These are phyloP conservation scores for Notiomystis cincta DNA, from an alignment of 2,113 vertebrate species.

Conservation along the genomic window DNA sequence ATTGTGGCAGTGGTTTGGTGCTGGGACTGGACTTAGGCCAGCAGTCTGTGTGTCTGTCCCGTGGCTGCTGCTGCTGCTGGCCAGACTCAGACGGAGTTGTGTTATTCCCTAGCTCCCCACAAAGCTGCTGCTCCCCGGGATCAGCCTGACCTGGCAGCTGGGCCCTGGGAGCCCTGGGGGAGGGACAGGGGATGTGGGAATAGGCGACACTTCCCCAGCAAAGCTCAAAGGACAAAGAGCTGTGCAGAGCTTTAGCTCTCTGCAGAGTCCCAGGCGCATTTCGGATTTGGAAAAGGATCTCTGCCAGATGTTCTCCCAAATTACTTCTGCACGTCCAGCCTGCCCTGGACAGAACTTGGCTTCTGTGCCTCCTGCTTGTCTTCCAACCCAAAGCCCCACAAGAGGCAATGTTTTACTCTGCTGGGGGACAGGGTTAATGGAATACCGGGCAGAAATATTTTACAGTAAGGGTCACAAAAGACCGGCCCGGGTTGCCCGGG, in stretches of 20 bases:
- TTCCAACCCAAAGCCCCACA: background rate
- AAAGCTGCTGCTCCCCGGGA: background rate
- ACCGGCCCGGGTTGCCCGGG: background rate
- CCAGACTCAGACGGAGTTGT: accelerated
- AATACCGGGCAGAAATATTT: background rate
- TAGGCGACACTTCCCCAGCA: background rate
- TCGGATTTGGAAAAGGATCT: background rate
- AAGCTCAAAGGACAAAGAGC: accelerated
- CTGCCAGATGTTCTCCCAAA: background rate
- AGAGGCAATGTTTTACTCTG: background rate
- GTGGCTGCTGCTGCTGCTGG: background rate
- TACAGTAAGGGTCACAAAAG: background rate
- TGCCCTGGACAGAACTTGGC: too few species aligned
- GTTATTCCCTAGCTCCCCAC: too few species aligned
- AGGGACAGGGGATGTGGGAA: background rate
- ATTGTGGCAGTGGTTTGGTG: background rate
- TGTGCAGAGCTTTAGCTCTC: background rate
- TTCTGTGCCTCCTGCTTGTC: background rate
- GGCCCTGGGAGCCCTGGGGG: accelerated
- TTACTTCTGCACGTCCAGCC: background rate
- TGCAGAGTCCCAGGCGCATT: background rate
- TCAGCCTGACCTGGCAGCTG: background rate
- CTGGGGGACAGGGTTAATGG: background rate
- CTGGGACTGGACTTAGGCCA: background rate
- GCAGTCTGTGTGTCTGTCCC: background rate